These are phyloP conservation scores for Luperina testacea DNA, from an alignment of 2,888 invertebrate species.

Conservation along the genomic window DNA sequence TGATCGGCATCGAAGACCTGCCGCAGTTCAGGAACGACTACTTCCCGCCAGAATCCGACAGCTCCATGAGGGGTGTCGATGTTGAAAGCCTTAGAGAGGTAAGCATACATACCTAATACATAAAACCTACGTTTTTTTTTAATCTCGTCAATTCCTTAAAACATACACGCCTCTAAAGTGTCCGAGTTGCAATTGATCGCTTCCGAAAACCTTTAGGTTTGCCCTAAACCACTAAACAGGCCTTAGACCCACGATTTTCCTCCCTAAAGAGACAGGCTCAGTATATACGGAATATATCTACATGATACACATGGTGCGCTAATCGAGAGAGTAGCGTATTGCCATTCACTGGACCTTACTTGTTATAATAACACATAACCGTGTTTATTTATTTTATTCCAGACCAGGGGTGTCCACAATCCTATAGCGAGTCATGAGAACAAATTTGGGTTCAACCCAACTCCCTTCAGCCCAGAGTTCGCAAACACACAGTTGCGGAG, in stretches of 20 bases:
- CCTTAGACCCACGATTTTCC: no score
- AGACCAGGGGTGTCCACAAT: conserved; percentile 32
- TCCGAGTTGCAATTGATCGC: background rate
- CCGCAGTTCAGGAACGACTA: conserved; percentile 90
- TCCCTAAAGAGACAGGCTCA: background rate
- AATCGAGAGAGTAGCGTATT: background rate
- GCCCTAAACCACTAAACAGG: background rate
- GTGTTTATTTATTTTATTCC: conserved; percentile 6
- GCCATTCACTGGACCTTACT: no score
- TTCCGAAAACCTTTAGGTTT: background rate
- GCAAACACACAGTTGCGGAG: conserved; percentile 71
- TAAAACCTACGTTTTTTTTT: background rate
- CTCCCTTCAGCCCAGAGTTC: conserved; percentile 80
- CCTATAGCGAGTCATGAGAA: conserved; percentile 77
- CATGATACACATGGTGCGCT: no score
- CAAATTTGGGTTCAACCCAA: conserved; percentile 81
- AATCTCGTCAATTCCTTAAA: background rate
- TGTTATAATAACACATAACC: background rate
- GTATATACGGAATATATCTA: no score
- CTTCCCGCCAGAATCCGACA: conserved; percentile 71
- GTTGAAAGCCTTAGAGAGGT: conserved; percentile 17
- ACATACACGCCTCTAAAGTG: background rate
- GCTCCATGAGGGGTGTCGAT: conserved; percentile 62
- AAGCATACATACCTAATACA: background rate
- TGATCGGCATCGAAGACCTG: conserved; percentile 92